phyloP scores from a whole-genome alignment of 2,888 invertebrate species.

The Drosophila helvetica region DNA sequence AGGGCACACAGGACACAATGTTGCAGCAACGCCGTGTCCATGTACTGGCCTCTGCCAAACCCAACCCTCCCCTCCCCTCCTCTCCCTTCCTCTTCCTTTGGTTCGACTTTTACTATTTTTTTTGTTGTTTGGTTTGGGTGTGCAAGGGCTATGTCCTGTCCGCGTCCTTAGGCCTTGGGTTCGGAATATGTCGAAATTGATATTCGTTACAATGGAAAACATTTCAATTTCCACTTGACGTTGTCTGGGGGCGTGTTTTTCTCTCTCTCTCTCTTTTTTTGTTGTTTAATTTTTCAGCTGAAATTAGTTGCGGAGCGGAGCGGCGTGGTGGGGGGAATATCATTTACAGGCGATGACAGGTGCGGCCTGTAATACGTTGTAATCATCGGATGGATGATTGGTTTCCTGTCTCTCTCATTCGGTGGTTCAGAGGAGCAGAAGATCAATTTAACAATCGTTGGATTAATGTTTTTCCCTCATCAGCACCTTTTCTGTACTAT shows the following conservation, averaged over 20 bases:
- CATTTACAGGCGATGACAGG: slow-evolving; percentile 54
- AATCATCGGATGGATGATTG: slow-evolving; percentile 13
- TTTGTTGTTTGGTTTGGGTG: slow-evolving; percentile 39
- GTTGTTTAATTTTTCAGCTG: slow-evolving; percentile 35
- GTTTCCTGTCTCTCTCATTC: slow-evolving; percentile 11
- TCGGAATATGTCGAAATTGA: slow-evolving; percentile 69
- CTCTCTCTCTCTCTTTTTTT: background rate
- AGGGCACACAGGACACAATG: background rate
- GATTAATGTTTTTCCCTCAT: no score
- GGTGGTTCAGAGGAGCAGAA: background rate
- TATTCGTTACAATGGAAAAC: slow-evolving; percentile 70
- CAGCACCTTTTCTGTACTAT: no score
- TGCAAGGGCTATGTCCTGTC: slow-evolving; percentile 14
- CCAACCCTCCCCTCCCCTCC: slow-evolving; percentile 16
- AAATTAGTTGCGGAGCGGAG: slow-evolving; percentile 3
- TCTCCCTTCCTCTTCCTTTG: slow-evolving; percentile 18
- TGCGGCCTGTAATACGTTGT: slow-evolving; percentile 45
- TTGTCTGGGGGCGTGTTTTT: slow-evolving; percentile 52
- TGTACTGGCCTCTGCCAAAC: slow-evolving; percentile 11
- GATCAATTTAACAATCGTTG: background rate
- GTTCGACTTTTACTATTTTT: background rate
- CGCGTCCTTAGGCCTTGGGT: slow-evolving; percentile 23
- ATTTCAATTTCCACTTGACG: slow-evolving; percentile 75
- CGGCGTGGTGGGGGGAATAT: slow-evolving; percentile 24
- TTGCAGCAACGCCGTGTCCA: slow-evolving; percentile 44